These are phyloP conservation scores for Leptestheria dahalacensis DNA, from an alignment of 1,140 invertebrate genomes.

Conservation along the genomic window DNA sequence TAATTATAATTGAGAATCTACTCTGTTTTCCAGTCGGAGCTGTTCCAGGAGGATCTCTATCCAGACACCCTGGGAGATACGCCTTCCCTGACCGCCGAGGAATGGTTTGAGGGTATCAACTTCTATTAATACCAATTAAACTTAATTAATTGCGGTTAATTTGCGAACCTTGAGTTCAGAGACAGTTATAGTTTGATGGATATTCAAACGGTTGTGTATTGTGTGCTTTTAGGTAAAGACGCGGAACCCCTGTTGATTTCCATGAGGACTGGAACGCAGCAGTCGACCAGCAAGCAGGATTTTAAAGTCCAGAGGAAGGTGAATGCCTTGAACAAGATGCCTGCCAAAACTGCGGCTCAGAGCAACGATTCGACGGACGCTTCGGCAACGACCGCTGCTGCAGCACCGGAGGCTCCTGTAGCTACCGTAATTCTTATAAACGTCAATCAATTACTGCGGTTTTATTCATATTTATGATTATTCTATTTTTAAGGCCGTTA, in stretches of 20 bases:
- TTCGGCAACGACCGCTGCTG: background rate
- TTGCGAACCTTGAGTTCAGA: no score
- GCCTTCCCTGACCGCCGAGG: constrained; percentile 75
- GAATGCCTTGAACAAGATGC: constrained; percentile 47
- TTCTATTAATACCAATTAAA: background rate
- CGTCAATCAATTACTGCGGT: no score
- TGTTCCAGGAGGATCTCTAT: constrained; percentile 98
- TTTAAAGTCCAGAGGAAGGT: constrained; percentile 39
- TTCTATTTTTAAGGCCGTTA: no score
- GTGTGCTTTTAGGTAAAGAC: constrained; percentile 78
- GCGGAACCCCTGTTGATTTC: constrained; percentile 76
- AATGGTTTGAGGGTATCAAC: constrained; percentile 78
- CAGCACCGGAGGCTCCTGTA: background rate
- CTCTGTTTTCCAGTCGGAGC: constrained; percentile 56
- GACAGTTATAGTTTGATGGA: no score
- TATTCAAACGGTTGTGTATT: no score
- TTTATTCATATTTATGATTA: no score
- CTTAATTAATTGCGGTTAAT: no score
- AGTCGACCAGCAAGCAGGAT: constrained; percentile 33
- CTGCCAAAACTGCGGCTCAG: constrained; percentile 22
- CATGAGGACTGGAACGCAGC: constrained; percentile 48
- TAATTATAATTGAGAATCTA: constrained; percentile 10
- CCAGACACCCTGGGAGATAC: constrained; percentile 87
- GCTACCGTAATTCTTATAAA: constrained; percentile 29
- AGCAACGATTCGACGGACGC: constrained; percentile 18